phyloP scores from a whole-genome alignment of 1,140 invertebrate species.

The Coenobita brevimanus region DNA sequence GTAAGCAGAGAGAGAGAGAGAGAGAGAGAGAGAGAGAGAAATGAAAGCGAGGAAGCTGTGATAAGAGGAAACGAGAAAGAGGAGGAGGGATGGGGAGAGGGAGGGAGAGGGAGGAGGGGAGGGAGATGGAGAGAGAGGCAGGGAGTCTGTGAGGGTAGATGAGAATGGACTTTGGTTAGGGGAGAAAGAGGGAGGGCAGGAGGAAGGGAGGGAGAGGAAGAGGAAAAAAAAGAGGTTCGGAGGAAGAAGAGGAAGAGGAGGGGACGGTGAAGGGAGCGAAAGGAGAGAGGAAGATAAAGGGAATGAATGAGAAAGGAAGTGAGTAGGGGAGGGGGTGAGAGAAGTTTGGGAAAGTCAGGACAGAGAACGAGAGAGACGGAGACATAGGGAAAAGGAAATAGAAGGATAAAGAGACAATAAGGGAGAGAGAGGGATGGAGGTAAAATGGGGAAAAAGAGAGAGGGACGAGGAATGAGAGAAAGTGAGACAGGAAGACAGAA shows the following conservation, averaged over 20 bases:
- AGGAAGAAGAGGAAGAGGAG: too few relatives aligned
- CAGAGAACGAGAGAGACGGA: neutral
- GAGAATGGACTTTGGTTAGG: neutral
- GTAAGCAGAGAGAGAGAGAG: neutral
- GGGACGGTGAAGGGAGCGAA: neutral
- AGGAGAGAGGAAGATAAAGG: neutral
- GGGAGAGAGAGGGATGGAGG: neutral
- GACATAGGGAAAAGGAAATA: neutral
- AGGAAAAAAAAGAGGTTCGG: too few relatives aligned
- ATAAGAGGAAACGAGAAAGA: neutral
- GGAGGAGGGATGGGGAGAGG: neutral
- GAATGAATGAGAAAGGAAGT: too few relatives aligned
- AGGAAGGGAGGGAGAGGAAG: too few relatives aligned
- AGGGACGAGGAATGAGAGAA: neutral
- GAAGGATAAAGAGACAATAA: neutral
- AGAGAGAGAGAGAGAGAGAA: neutral
- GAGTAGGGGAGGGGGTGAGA: neutral
- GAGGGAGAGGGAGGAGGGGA: neutral
- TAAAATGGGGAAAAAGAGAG: neutral
- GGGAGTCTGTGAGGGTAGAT: neutral
- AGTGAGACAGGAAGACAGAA: neutral
- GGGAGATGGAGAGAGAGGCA: conserved; percentile 4
- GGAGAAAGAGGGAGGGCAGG: neutral
- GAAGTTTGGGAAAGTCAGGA: neutral
- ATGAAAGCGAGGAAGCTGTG: neutral